Conservation (phyloP, 2,113 vertebrate genomes). For the Lamprologus lemairii region DNA sequence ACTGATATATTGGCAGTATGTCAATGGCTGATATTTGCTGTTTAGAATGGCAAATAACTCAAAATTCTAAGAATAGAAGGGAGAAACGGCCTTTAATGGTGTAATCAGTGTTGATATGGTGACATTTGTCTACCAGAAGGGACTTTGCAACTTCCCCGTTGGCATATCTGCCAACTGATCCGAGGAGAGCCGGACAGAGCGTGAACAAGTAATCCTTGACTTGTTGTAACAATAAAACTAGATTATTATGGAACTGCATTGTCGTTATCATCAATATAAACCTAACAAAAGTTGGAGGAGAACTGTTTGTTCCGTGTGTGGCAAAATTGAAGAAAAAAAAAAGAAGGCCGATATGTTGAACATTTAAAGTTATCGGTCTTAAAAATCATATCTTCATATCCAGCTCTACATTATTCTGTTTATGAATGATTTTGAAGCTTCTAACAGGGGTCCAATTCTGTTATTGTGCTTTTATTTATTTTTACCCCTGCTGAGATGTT, state of each 20-base stretch:
- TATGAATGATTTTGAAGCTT: not conserved
- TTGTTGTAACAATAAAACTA: not conserved
- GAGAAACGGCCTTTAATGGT: not conserved
- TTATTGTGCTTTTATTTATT: not conserved
- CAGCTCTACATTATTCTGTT: not conserved
- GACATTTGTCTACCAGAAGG: not conserved
- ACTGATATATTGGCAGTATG: not conserved
- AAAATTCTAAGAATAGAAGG: not conserved
- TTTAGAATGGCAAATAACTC: not conserved
- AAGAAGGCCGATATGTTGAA: not conserved
- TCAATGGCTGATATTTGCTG: not conserved
- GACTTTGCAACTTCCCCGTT: not conserved
- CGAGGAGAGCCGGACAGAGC: not conserved
- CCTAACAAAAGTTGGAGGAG: not conserved
- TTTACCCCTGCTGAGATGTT: not conserved
- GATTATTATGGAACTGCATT: not conserved
- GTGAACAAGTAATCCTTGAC: not conserved
- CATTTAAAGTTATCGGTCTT: not conserved
- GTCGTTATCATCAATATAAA: not conserved
- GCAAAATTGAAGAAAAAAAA: not conserved
- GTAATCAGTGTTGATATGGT: not conserved
- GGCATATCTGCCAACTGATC: not conserved
- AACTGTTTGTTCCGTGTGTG: not conserved
- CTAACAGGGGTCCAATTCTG: not conserved
- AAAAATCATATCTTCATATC: not conserved